A percentile compares a stretch with the other conserved stretches of the same genome.
phyloP scores from a whole-genome alignment of 92 coral and sea anemone species.

The Porites cylindrica region DNA sequence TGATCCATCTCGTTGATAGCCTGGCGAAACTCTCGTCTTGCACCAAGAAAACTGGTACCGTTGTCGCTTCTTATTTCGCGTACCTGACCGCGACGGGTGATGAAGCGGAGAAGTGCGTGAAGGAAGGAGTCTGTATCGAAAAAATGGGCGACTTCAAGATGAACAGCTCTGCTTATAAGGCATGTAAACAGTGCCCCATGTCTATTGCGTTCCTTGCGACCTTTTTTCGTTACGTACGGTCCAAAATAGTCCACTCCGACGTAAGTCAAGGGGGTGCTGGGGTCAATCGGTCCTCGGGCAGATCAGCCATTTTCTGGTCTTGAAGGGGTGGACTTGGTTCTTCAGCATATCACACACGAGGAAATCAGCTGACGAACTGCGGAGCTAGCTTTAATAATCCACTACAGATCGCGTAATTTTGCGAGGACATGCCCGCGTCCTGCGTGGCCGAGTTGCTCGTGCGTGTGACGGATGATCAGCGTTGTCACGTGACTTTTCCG shows the following conservation, averaged over 20 bases:
- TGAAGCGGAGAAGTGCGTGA: constrained; percentile 61
- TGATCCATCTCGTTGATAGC: constrained; percentile 68
- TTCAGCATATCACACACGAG: constrained; percentile 69
- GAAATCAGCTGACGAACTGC: constrained; percentile 65
- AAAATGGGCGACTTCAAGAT: constrained; percentile 68
- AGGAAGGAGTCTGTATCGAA: constrained; percentile 65
- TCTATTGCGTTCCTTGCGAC: constrained; percentile 58
- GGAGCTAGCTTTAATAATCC: constrained; percentile 62
- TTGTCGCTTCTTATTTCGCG: constrained; percentile 54
- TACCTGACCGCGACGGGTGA: constrained; percentile 67
- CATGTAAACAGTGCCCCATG: constrained; percentile 16
- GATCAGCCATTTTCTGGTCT: constrained; percentile 78
- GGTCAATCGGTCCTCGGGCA: constrained; percentile 52
- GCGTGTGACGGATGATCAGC: constrained; percentile 46
- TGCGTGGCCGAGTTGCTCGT: constrained; percentile 64
- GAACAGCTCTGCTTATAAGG: constrained; percentile 67
- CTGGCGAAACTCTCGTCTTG: constrained; percentile 34
- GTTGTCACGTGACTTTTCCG: constrained; percentile 64
- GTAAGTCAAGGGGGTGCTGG: constrained; percentile 73
- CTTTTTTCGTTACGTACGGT: constrained; percentile 52
- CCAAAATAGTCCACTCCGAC: constrained; percentile 70
- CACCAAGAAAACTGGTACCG: constrained; percentile 63
- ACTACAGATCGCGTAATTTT: constrained; percentile 53
- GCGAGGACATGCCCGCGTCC: constrained; percentile 73
- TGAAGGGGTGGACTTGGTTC: constrained; percentile 42